Base-by-base conservation (phyloP, 2,113 vertebrate species). In the Brachypodius melanocephalos region DNA sequence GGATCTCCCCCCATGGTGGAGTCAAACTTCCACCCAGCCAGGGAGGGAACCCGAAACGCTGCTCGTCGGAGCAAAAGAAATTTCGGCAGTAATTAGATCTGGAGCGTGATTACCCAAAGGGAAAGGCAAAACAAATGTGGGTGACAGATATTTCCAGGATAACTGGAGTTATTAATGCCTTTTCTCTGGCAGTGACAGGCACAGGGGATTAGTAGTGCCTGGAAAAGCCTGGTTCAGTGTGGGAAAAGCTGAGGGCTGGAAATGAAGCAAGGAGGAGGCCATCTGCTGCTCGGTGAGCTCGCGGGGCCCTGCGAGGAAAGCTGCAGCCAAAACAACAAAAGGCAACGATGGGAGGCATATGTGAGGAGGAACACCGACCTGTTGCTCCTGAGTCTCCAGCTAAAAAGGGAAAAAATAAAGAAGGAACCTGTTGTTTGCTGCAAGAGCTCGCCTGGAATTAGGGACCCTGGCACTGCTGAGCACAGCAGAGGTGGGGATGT, bases 141-240 rank as follows among this genome's bases (percentile, higher is more conserved):
- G 95, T 96, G 95, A 97, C 96, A 97, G 96, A 89, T 94, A 93
- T 91, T 96, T 96, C 93, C 90, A 93, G 90, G 91, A 96, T 97
- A 97, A 97, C 95, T 90, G 95, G 85, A 83, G 96, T 96, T 96
- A 97, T 96, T 96, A 97, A 95, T 97, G 96, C 85, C 96, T 94
- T 94, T 95, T 94, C 93, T 96, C 81, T 68, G n/a, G 72, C 93
- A 90, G 79, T 95, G 94, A 94, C 88, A 91, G 95, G 90, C 96
- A 96, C 96, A 13, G 51, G 96, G 95, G 96, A 97, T 95, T 96
- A 67, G 90, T 62, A 77, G 61, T 88, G 95, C 94, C 96, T 96
- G 93, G 74, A 97, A 95, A 94, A 96, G 91, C 55, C 90, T 95
- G 91, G 89, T 96, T 97, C 83, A 85, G 62, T 97, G 94, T 89